Percentiles rank a stretch among this genome's conserved stretches.
Conservation (phyloP, 64 coral and sea anemone species). For the Montipora sp. region DNA sequence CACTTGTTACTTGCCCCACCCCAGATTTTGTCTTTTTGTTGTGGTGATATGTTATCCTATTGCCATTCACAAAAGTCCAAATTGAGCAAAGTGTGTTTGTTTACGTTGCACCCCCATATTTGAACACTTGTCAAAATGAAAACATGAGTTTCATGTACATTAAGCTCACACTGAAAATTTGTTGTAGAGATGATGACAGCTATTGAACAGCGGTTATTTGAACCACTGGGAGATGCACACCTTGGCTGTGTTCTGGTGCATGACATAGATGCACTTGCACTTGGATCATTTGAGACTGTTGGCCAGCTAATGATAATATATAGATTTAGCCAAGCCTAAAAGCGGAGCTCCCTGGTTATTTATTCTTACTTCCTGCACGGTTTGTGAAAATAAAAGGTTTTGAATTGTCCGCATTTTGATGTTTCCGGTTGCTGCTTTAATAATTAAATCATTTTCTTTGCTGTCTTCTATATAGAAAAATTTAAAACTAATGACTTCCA, state of each 20-base stretch:
- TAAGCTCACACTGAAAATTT: background rate
- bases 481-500: too few species aligned
- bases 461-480: too few species aligned
- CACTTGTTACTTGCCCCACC: background rate
- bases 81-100: background rate
- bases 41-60: background rate
- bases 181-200: background rate
- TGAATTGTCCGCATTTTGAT: too few species aligned
- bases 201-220: background rate
- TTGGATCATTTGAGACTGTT: conserved; percentile 41
- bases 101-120: background rate
- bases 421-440: too few species aligned
- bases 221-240: background rate
- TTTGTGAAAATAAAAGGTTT: too few species aligned
- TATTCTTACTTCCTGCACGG: too few species aligned
- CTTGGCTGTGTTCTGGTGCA: conserved; percentile 12
- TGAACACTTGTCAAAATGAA: background rate
- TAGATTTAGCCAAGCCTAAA: too few species aligned
- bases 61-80: background rate
- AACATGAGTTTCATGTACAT: background rate
- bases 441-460: too few species aligned
- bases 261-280: conserved; percentile 21
- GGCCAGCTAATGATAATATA: conserved; percentile 24
- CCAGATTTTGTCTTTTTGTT: background rate
- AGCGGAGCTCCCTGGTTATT: too few species aligned